Evolutionary conservation across 2,888 invertebrate species (phyloP), one percentile per base, ranked within the genome.

Genomic region (Eilema caniola): DNA sequence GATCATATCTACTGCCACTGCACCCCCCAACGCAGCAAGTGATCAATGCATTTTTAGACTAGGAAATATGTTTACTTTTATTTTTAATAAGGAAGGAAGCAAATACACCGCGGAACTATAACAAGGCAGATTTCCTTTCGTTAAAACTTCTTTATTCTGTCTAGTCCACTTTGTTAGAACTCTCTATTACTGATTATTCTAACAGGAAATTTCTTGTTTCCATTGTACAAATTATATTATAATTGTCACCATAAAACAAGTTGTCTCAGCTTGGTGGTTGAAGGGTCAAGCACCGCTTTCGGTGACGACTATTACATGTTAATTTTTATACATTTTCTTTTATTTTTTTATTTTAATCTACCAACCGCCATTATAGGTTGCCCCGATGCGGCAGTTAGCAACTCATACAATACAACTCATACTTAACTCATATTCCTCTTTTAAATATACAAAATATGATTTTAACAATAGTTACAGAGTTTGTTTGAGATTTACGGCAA

Each of bases 131-230:
- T 5, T 53, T 53, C 53, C 20, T n/a, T 53, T n/a, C 53, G 20
- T 53, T 53, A 53, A 53, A 53, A 53, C 53, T 53, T 53, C 53
- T 53, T n/a, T 53, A n/a, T 53, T 53, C n/a, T 53, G 53, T n/a
- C n/a, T n/a, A 53, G n/a, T 53, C 10, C 10, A 10, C 10, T n/a
- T 53, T 53, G n/a, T n/a, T 53, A 53, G 2, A n/a, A 53, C n/a
- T 20, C 8, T 47, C 47, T 20, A 20, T 47, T 20, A n/a, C n/a
- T 10, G 53, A 20, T 8, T n/a, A 53, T 20, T 10, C n/a, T 53
- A 10, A 8, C 20, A 53, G 10, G 20, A 53, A 53, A 53, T 53
- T n/a, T 53, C 53, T n/a, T 53, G 8, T 53, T 53, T 53, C 2
- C 53, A 53, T 53, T 53, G 10, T 53, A 53, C 28, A 28, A 5